phyloP scores from a whole-genome alignment of 1,140 invertebrate genomes.

The Drosophila tani region DNA sequence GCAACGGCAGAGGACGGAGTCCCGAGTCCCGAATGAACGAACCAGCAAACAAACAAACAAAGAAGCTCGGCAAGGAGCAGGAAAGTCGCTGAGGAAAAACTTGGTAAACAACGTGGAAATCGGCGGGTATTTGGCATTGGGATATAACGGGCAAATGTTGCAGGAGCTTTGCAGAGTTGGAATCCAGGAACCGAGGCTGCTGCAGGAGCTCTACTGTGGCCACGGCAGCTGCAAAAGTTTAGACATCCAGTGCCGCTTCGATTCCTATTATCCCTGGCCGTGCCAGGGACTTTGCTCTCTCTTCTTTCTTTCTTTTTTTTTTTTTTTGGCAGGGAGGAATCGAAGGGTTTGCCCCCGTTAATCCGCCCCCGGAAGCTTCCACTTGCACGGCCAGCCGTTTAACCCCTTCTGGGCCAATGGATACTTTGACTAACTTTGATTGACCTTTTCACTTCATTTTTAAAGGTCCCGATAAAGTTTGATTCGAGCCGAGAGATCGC shows the following conservation, averaged over 20 bases:
- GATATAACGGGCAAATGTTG: conserved; percentile 55
- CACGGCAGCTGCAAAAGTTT: conserved; percentile 59
- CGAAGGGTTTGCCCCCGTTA: conserved; percentile 16
- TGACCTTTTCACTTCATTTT: conserved; percentile 51
- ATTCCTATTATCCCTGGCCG: conserved; percentile 73
- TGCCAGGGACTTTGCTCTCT: conserved; percentile 27
- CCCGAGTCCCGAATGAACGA: conserved; percentile 1
- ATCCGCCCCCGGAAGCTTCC: conserved; percentile 22
- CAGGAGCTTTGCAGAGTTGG: conserved; percentile 33
- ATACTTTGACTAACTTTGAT: conserved; percentile 48
- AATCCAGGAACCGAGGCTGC: conserved; percentile 5
- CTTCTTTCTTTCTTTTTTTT: not conserved
- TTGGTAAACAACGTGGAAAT: conserved; percentile 70
- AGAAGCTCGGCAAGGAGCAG: conserved; percentile 47
- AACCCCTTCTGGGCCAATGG: conserved; percentile 46
- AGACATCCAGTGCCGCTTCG: conserved; percentile 62
- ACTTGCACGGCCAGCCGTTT: conserved; percentile 26
- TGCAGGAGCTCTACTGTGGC: conserved; percentile 19
- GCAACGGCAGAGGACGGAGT: not conserved
- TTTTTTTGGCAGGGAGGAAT: conserved; percentile 11
- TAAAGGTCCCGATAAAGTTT: conserved; percentile 35
- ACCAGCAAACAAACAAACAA: conserved; percentile 62
- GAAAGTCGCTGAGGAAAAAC: conserved; percentile 69
- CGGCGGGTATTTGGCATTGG: conserved; percentile 13
- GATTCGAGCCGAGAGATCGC: not conserved